phyloP scores from a whole-genome alignment of 2,888 invertebrate genomes.

The Magallana nippona region DNA sequence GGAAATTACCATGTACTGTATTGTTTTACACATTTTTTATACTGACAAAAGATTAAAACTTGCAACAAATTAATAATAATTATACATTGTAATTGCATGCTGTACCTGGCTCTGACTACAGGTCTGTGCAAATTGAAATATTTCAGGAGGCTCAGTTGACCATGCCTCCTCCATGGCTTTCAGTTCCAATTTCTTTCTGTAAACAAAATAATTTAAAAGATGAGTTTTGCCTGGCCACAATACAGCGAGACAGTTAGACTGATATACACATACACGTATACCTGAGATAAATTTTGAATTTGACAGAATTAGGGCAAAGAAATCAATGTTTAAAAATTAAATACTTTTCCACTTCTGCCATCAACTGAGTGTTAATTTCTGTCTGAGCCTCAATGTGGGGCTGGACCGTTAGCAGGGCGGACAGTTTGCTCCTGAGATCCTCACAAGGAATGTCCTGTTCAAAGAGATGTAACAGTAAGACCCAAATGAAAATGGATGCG shows the following conservation, averaged over 20 bases:
- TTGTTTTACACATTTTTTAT: too few species aligned
- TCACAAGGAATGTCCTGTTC: constrained; percentile 5
- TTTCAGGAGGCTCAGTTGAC: constrained; percentile 9
- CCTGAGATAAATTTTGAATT: too few species aligned
- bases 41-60: too few species aligned
- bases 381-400: constrained; percentile 11
- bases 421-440: background rate
- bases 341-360: constrained; percentile 14
- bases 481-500: too few species aligned
- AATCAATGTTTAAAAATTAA: too few species aligned
- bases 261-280: too few species aligned
- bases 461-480: background rate
- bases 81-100: too few species aligned
- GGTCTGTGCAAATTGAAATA: constrained; percentile 6
- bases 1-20: too few species aligned
- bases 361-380: background rate
- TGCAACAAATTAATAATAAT: too few species aligned
- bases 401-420: background rate
- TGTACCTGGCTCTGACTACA: background rate
- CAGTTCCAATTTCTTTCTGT: constrained; percentile 5
- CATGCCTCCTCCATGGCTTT: background rate
- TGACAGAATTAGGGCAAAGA: too few species aligned
- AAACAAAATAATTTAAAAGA: background rate
- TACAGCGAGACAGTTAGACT: too few species aligned
- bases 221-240: background rate